Evolutionary conservation across 2,797 vertebrate genomes (phyloP), one percentile per base, ranked within the genome.

Genomic region (Melanotaenia boesemani): DNA sequence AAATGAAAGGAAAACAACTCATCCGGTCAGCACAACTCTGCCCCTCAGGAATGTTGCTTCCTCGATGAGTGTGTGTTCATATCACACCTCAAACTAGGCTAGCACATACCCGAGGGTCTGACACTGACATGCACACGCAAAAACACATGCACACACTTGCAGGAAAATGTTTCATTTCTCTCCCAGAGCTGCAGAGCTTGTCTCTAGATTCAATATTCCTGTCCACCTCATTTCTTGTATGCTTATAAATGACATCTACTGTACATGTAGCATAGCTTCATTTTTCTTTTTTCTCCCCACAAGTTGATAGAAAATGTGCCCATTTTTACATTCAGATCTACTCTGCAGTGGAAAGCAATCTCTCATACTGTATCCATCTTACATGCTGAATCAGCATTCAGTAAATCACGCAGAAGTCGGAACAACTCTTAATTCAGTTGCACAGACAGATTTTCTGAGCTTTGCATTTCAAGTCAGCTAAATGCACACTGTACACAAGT

Each of bases 11-110:
- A 86, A 77, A 87, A 79, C 77, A 83, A 87, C 79, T 90, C 88
- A 89, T 86, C 74, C 84, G 90, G 92, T 92, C 90, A 92, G 89
- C 91, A 90, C 79, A 87, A 91, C 81, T 76, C 81, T 65, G 26
- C 71, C 88, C 88, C 88, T 77, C 59, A 82, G 86, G 91, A 66
- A 62, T 36, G 85, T 81, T 88, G 76, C 71, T 79, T 84, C 90
- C 84, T 85, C 67, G 67, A 32, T 67, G 66, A 73, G 75, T 57
- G 56, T 82, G 74, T 77, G 78, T 57, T 75, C 22, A 22, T 50
- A 76, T 90, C 82, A 85, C 84, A 90, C 86, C 86, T 90, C 79
- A 88, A 91, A 92, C 83, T 92, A 89, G 90, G 90, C 76, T 92
- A 93, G 80, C 69, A 84, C 59, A 76, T 76, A 88, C 91, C 89